Base-by-base conservation (phyloP, 2,113 vertebrate species). In the Lycaon pictus region DNA sequence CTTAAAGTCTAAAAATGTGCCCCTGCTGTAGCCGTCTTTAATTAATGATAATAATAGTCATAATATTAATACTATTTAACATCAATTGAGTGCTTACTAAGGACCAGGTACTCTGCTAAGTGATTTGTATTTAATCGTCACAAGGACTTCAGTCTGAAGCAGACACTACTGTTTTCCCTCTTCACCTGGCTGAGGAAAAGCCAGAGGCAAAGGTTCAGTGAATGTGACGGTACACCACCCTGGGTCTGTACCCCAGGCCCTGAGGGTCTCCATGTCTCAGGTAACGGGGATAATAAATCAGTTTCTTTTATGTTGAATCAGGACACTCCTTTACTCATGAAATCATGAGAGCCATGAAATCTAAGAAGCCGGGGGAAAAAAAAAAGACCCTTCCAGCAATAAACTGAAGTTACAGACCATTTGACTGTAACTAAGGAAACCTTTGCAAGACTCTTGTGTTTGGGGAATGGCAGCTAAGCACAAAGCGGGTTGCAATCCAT, bases 1-100 rank as follows among this genome's bases (percentile, higher is more conserved):
- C 74, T 84, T 32, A 79, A 95, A 84, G 80, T 90, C 69, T 87
- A 4, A 88, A 95, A 80, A 80, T 16, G 19, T 85, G 27, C 23
- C 37, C 43, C 22, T 58, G 6, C n/a, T 32, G 48, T 87, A 87
- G 58, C 58, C 77, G 76, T 55, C 8, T 90, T 97, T 94, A 85
- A 88, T 96, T 72, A 94, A 81, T 80, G 23, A 9, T 43, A 92
- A 71, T 27, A 35, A 63, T 48, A 51, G 74, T 77, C 84, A 62
- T 35, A 83, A 35, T 85, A 80, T 29, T 88, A 58, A 37, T 81
- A 32, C 35, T 76, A 16, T 27, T 80, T 83, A 58, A 63, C 58
- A 77, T 65, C 76, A 74, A 0, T 5, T 55, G 77, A 58, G 80
- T 27, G 35, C 56, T 88, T 90, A 23, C n/a, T 3, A 27, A 90